Conservation (phyloP, 2,113 vertebrate genomes). For the Butorides virescens region DNA sequence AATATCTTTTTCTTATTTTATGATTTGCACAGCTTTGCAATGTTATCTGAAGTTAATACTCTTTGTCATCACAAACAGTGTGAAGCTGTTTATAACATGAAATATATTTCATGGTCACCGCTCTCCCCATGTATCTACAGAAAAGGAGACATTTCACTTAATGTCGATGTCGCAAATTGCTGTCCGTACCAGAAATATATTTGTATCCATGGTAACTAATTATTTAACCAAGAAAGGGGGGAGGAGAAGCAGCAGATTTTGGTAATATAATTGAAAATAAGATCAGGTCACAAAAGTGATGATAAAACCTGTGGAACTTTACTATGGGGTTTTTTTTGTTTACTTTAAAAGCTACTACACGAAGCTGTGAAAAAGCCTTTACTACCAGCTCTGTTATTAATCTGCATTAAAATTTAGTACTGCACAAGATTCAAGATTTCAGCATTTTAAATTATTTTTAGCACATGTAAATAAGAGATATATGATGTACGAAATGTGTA, state of each 20-base stretch:
- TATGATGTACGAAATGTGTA: rapidly evolving
- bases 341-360: not conserved
- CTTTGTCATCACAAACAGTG: not conserved
- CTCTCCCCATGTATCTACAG: not conserved
- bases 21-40: not conserved
- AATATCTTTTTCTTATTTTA: not conserved
- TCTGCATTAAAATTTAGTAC: not conserved
- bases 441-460: not conserved
- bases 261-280: not conserved
- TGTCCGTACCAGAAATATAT: not conserved
- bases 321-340: not conserved
- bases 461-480: too few relatives aligned
- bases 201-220: constrained; percentile 28
- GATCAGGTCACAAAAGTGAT: not conserved
- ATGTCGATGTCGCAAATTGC: not conserved
- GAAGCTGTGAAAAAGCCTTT: not conserved
- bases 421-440: not conserved
- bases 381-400: not conserved
- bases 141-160: not conserved
- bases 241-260: not conserved
- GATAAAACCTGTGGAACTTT: not conserved
- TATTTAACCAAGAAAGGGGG: not conserved
- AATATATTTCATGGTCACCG: not conserved
- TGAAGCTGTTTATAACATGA: not conserved
- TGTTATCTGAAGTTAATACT: not conserved